Evolutionary conservation across 2,888 invertebrate genomes (phyloP).

Genomic region (Lordiphosa fenestrarum): DNA sequence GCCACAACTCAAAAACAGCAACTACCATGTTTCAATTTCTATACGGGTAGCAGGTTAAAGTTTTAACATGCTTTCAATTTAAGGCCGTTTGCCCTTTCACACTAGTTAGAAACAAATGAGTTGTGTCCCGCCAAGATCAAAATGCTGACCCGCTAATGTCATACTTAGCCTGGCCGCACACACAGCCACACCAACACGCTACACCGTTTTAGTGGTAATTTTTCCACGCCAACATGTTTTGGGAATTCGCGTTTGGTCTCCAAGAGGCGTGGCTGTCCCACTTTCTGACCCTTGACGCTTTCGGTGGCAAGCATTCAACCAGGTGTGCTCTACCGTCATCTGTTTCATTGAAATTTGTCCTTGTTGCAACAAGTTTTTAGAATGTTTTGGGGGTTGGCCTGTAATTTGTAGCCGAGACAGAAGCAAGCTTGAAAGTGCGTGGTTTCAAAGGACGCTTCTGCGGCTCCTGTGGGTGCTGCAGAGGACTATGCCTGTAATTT

Average conservation of each 20-base stretch:
- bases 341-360: slow-evolving; percentile 27
- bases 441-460: slow-evolving; percentile 37
- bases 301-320: slow-evolving; percentile 14
- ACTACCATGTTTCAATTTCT: too few species aligned
- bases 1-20: too few species aligned
- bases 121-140: slow-evolving; percentile 18
- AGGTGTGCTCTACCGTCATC: slow-evolving; percentile 1
- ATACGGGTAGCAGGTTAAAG: not conserved
- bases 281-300: slow-evolving; percentile 34
- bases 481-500: slow-evolving; percentile 2
- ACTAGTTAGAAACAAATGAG: slow-evolving; percentile 26
- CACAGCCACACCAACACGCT: slow-evolving; percentile 2
- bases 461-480: slow-evolving; percentile 2
- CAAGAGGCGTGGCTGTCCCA: slow-evolving; percentile 40
- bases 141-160: slow-evolving; percentile 17
- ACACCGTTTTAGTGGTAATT: slow-evolving; percentile 8
- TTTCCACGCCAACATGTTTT: slow-evolving; percentile 30
- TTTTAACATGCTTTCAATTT: not conserved
- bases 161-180: not conserved
- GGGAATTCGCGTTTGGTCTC: slow-evolving; percentile 35
- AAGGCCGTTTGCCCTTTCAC: slow-evolving; percentile 1
- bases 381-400: slow-evolving; percentile 3
- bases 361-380: slow-evolving; percentile 42
- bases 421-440: slow-evolving; percentile 17
- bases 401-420: slow-evolving; percentile 40